A percentile compares a stretch with the other conserved stretches of the same genome.
These are phyloP conservation scores for Lottia gigantea DNA, from an alignment of 2,888 invertebrate genomes.

Conservation along the genomic window DNA sequence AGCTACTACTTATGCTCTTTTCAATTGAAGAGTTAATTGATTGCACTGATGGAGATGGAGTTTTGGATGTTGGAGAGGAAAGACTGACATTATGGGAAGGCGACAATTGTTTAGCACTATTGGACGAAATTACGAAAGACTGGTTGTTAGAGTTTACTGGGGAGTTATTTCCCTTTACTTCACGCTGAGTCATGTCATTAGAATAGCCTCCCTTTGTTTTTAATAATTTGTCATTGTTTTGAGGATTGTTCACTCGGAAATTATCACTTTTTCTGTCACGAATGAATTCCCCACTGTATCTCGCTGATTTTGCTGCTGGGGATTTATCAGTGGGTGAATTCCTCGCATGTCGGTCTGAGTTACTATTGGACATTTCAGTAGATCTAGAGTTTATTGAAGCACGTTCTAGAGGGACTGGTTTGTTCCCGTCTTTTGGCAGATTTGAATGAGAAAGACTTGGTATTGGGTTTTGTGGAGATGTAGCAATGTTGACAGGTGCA, in stretches of 20 bases:
- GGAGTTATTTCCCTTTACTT: background rate
- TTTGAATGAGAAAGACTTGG: background rate
- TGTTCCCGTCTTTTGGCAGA: background rate
- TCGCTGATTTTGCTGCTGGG: background rate
- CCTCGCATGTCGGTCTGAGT: background rate
- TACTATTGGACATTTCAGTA: no score
- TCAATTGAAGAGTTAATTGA: slow-evolving; percentile 11
- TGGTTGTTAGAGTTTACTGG: background rate
- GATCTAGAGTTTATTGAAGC: no score
- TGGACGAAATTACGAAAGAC: slow-evolving; percentile 7
- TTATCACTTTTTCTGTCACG: background rate
- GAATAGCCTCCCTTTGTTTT: background rate
- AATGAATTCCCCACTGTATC: background rate
- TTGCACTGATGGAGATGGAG: slow-evolving; percentile 5
- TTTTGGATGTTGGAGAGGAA: background rate
- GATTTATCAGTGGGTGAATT: background rate
- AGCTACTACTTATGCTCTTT: background rate
- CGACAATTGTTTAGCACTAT: background rate
- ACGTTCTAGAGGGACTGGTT: background rate
- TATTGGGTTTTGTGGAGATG: background rate
- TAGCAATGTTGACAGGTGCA: background rate
- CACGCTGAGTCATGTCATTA: background rate
- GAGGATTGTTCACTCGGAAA: background rate
- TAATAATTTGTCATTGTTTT: background rate
- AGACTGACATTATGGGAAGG: background rate